Evolutionary conservation across 2,797 vertebrate genomes (phyloP), one percentile per base, ranked within the genome.

Genomic region (Rhabdophis nuchalis): DNA sequence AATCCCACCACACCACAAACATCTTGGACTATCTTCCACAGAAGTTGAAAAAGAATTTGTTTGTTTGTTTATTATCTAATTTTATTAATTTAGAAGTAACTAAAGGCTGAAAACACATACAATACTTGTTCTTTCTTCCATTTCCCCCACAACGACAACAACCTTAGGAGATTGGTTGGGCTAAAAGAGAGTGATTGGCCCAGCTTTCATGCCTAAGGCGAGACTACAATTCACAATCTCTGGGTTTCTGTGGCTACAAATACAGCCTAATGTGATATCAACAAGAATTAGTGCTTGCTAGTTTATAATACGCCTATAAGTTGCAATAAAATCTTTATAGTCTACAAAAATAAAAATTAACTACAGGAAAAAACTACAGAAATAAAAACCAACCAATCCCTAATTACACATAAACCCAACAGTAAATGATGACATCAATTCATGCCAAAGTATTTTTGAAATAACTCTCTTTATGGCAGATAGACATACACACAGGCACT

Each of bases 221-320:
- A 13, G n/a, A 68, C 2, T 68, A 68, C 13, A 68, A 68, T 32
- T 68, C 61, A 32, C 13, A 14, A 7, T 68, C 61, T 68, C 61
- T 1, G 5, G 13, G 13, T 68, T 68, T 68, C 61, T 68, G n/a
- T 68, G 20, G 36, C 18, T 77, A 41, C 32, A 77, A 41, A 77
- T 41, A 23, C 36, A 77, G 68, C 18, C 36, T 77, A 4, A 0
- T 46, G 14, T 29, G 41, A 4, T 0, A 16, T 0, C 0, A 14
- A 0, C 50, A 25, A n/a, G 87, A 72, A 3, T 7, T 1, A 64
- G 50, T 32, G 8, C 68, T 41, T 77, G 32, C 16, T 77, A 20
- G 8, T 77, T 72, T 77, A 77, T 77, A 77, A 77, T 41, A 77
- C 0, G 36, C 36, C 72, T 77, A 11, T 77, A 41, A 77, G 20